Evolutionary conservation across 2,888 invertebrate species (phyloP), one percentile per base, ranked within the genome.

Genomic region (Drosophila merina): DNA sequence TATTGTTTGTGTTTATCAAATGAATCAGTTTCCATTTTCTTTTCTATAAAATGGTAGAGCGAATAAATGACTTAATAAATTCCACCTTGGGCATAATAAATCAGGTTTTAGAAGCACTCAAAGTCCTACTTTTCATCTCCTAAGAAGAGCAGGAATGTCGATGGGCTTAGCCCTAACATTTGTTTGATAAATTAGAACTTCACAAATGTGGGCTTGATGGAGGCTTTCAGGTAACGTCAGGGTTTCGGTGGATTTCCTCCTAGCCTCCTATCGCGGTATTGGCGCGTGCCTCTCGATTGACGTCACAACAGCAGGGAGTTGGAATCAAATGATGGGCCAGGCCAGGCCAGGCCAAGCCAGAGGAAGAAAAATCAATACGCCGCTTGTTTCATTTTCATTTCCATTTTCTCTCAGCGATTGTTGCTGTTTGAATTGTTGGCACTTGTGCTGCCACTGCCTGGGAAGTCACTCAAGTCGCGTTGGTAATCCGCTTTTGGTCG

Each of bases 401-500:
- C 44, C 42, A 50, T 58, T 69, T 54, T 36, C 70, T 51, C 33
- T 57, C 36, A 12, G 50, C 47, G 42, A 25, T 44, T 44, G 44
- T 28, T 51, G 49, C 36, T 30, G 47, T 10, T 49, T 51, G 25
- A 28, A 40, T 57, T 52, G 57, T 57, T 56, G 59, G 40, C 50
- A 57, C 47, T 56, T 45, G 40, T 56, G 57, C 54, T 40, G 66
- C 55, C 6, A 6, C 54, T 63, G 38, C 55, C 49, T 31, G 60
- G 59, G 63, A 76, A 82, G 76, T 79, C 82, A 75, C 72, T 79
- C 76, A 72, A 82, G 77, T 76, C 79, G 64, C 75, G 54, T 66
- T 59, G 75, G 62, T 81, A 82, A 81, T 86, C 80, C 83, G 79
- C 79, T 79, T 86, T 72, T 68, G 83, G 76, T 48, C 60, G 82